Conservation (phyloP, 2,113 vertebrate genomes). For the Prinia subflava region DNA sequence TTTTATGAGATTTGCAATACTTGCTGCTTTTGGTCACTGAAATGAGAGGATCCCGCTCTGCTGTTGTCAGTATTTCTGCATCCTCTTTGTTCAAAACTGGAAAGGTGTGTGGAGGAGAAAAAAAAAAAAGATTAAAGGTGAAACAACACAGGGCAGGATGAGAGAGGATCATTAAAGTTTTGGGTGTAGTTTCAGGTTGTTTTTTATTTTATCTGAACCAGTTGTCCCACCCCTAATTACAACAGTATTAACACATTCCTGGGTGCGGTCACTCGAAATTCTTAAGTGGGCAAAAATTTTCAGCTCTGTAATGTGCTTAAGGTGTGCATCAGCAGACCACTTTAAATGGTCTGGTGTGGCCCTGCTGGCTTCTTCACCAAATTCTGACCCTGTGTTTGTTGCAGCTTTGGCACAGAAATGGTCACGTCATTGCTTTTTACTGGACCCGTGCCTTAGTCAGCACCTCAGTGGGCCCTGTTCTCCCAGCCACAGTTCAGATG, state of each 20-base stretch:
- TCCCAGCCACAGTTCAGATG: background rate
- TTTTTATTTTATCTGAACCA: slow-evolving; percentile 57
- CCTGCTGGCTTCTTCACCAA: background rate
- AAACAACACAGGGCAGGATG: background rate
- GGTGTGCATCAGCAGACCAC: background rate
- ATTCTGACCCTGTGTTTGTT: background rate
- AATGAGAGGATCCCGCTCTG: background rate
- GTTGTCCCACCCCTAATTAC: slow-evolving; percentile 48
- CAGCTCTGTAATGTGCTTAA: background rate
- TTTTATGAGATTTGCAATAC: background rate
- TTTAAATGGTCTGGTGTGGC: background rate
- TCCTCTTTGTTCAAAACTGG: background rate
- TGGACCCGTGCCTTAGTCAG: background rate
- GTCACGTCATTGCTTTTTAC: background rate
- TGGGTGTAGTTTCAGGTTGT: slow-evolving; percentile 55
- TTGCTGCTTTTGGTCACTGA: background rate
- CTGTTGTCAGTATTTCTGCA: background rate
- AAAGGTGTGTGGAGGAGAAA: background rate
- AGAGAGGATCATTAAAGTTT: slow-evolving; percentile 34
- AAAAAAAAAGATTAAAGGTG: background rate
- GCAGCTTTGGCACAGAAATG: background rate
- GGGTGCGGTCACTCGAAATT: slow-evolving; percentile 41
- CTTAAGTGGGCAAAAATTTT: slow-evolving; percentile 37
- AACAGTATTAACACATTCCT: slow-evolving; percentile 40
- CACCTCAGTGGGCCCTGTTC: background rate